Evolutionary conservation across 37 sponge, comb jelly and placozoan genomes (phyloP).

Genomic region (Spongilla lacustris): DNA sequence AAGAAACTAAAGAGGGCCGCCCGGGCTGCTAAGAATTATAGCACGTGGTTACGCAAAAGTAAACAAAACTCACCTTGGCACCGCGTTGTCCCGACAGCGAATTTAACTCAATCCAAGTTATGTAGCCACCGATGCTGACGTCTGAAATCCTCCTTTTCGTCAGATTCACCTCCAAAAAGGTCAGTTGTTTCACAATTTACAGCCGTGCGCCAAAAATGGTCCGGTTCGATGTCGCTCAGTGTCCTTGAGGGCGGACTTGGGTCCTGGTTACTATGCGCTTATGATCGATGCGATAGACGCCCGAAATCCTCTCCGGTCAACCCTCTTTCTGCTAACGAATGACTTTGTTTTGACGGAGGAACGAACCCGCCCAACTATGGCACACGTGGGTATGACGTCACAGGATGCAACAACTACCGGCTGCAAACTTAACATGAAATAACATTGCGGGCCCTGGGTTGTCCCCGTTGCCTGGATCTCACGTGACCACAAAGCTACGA

Average conservation of each 20-base stretch:
- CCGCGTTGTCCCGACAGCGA: background rate
- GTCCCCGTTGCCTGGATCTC: background rate
- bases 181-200: background rate
- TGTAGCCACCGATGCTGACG: background rate
- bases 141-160: background rate
- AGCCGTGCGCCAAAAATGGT: background rate
- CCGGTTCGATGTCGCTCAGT: background rate
- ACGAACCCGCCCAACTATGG: conserved; percentile 1
- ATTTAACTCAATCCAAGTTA: background rate
- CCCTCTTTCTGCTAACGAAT: background rate
- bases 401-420: background rate
- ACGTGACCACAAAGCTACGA: background rate
- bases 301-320: background rate
- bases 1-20: background rate
- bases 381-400: conserved; percentile 1
- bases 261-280: background rate
- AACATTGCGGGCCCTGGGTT: too few species aligned
- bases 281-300: background rate
- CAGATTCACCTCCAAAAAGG: background rate
- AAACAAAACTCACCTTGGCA: background rate
- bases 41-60: background rate
- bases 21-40: background rate
- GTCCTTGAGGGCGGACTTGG: background rate
- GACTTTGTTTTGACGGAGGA: background rate
- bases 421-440: background rate